Conservation (phyloP, 2,113 vertebrate species). For the Psilopogon haemacephalus region DNA sequence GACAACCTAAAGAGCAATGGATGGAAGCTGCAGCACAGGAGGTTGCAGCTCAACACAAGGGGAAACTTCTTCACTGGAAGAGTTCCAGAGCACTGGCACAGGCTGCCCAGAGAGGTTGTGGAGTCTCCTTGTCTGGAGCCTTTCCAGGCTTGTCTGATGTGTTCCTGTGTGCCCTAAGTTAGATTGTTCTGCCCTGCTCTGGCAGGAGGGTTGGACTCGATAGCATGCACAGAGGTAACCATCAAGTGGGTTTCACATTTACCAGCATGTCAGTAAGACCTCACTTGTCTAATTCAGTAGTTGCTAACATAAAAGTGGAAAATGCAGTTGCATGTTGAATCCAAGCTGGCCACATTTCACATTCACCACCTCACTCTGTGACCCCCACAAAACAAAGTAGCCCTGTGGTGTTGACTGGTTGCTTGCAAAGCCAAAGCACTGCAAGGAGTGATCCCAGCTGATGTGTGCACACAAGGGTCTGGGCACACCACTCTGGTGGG, state of each 20-base stretch:
- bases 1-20: no score
- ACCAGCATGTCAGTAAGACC: background rate
- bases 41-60: no score
- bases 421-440: background rate
- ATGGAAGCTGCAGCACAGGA: no score
- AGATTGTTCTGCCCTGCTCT: no score
- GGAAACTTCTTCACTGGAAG: no score
- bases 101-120: no score
- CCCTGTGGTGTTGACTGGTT: background rate
- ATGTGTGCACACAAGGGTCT: background rate
- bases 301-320: background rate
- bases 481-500: background rate
- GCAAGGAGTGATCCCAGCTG: background rate
- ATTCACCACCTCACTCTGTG: background rate
- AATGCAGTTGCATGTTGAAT: background rate
- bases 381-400: background rate
- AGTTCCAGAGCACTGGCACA: no score
- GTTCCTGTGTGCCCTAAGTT: no score
- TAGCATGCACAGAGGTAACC: background rate
- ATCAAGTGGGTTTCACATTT: background rate
- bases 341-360: background rate
- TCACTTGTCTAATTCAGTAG: background rate
- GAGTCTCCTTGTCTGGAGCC: no score
- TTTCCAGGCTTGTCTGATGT: no score
- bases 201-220: no score